These are phyloP conservation scores for Tipula vernalis DNA, from an alignment of 2,888 invertebrate species.

Conservation along the genomic window DNA sequence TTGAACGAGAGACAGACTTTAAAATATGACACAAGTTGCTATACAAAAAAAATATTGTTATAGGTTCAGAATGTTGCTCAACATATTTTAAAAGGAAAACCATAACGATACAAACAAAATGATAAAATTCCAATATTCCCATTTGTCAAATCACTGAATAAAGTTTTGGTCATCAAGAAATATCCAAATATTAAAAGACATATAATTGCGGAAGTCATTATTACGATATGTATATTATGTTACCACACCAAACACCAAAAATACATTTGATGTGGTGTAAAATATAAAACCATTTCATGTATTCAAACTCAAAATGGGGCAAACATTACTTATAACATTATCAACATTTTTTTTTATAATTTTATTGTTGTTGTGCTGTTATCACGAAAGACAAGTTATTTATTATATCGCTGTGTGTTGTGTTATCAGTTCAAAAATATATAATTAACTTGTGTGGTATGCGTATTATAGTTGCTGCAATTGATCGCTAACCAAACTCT, in stretches of 20 bases:
- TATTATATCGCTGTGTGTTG: neutral
- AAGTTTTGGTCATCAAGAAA: neutral
- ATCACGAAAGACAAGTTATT: neutral
- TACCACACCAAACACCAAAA: neutral
- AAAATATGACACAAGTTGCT: neutral
- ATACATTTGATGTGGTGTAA: neutral
- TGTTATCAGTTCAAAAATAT: neutral
- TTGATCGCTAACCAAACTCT: neutral
- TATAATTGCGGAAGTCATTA: neutral
- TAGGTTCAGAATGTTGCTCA: no score
- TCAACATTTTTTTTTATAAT: neutral
- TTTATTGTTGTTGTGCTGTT: neutral
- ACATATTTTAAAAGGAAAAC: neutral
- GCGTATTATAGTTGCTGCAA: neutral
- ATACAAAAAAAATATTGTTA: neutral
- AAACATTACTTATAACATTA: neutral
- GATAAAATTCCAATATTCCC: neutral
- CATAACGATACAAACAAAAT: neutral
- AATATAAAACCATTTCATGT: neutral
- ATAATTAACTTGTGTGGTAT: neutral
- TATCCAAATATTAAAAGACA: neutral
- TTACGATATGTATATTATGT: neutral
- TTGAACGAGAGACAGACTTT: neutral
- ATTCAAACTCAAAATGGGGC: neutral
- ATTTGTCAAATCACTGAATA: neutral